Conservation (phyloP, 2,113 vertebrate genomes). For the Ornithorhynchus anatinus region DNA sequence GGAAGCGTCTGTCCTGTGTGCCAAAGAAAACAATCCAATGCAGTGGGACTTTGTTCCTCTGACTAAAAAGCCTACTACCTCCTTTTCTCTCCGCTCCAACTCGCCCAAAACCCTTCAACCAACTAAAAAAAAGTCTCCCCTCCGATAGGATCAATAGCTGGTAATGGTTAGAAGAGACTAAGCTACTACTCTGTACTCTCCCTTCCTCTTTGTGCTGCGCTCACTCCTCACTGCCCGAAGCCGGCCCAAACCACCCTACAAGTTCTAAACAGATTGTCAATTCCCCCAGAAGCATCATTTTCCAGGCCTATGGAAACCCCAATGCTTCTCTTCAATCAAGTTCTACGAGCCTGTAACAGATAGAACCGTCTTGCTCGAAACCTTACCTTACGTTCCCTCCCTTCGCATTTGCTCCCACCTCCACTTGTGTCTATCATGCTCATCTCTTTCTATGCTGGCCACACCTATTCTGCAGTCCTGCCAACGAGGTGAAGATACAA, state of each 20-base stretch:
- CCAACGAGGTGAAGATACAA: background rate
- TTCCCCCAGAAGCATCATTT: slow-evolving; percentile 19
- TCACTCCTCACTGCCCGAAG: background rate
- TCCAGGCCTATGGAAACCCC: background rate
- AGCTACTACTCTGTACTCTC: slow-evolving; percentile 1
- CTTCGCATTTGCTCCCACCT: background rate
- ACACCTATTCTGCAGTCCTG: background rate
- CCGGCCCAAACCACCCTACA: background rate
- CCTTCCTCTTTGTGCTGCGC: background rate
- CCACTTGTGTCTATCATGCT: rapidly evolving
- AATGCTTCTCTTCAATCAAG: background rate
- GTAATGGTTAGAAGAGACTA: slow-evolving; percentile 51
- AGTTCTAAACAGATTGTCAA: slow-evolving; percentile 20
- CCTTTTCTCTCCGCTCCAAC: no score
- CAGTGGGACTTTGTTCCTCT: slow-evolving; percentile 44
- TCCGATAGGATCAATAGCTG: slow-evolving; percentile 53
- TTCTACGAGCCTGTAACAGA: background rate
- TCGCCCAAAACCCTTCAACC: no score
- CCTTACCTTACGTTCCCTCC: background rate
- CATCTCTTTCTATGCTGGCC: background rate
- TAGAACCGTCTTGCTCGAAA: background rate
- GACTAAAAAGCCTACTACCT: slow-evolving; percentile 26
- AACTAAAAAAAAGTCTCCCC: background rate
- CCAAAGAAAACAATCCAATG: slow-evolving; percentile 54
- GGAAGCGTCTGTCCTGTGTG: slow-evolving; percentile 41